Evolutionary conservation across 2,113 vertebrate genomes (phyloP).

Genomic region (Pimephales promelas): DNA sequence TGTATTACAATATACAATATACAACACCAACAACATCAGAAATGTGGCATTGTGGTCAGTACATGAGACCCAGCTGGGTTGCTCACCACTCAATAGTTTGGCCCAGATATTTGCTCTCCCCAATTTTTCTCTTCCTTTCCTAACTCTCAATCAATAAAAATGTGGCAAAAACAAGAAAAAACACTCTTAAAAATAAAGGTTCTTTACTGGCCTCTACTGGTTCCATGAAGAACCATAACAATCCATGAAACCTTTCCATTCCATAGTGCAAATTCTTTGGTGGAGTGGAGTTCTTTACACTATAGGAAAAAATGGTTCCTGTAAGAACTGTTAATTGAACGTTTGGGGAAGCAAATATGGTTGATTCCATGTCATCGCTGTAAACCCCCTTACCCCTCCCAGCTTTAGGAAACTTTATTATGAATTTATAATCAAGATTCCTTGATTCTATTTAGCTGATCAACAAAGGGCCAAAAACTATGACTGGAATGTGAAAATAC

Average conservation of each 20-base stretch:
- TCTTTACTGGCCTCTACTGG: no score
- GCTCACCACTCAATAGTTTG: neutral
- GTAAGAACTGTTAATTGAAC: no score
- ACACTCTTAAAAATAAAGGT: neutral
- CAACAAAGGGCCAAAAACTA: neutral
- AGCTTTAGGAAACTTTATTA: no score
- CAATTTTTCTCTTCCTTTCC: neutral
- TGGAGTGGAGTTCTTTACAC: no score
- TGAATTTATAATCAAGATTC: neutral
- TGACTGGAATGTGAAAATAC: neutral
- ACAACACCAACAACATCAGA: neutral
- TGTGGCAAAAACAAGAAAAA: neutral
- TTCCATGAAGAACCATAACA: no score
- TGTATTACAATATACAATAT: neutral
- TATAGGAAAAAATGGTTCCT: no score
- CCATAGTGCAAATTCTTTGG: no score
- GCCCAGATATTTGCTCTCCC: neutral
- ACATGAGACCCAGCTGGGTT: neutral
- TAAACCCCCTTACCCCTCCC: no score
- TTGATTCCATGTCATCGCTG: no score
- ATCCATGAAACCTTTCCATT: no score
- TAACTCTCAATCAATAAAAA: neutral
- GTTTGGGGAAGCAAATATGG: no score
- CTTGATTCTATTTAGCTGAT: neutral
- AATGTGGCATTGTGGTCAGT: neutral